Conservation (phyloP, 1,140 invertebrate species). For the Drosophila sproati region DNA sequence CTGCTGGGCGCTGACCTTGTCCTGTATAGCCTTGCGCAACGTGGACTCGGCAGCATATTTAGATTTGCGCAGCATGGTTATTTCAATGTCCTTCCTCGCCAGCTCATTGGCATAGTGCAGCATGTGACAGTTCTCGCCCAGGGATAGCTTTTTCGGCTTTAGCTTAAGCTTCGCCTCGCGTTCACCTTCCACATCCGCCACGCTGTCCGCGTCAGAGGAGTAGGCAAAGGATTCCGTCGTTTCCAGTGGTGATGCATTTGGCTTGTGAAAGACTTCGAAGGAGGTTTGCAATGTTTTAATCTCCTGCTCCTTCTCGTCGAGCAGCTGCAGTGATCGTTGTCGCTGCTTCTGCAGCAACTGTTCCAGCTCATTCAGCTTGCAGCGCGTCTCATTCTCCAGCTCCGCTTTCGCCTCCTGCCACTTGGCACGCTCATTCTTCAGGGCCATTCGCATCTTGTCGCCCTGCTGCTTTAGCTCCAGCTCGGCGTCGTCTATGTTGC, state of each 20-base stretch:
- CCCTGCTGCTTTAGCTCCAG: conserved; percentile 86
- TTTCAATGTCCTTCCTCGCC: conserved; percentile 92
- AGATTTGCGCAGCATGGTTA: conserved; percentile 89
- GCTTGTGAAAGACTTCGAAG: conserved; percentile 85
- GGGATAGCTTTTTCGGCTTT: conserved; percentile 75
- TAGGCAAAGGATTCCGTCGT: conserved; percentile 41
- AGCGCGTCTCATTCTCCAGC: conserved; percentile 86
- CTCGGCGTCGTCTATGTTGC: conserved; percentile 87
- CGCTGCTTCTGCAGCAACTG: conserved; percentile 91
- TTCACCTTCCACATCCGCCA: conserved; percentile 36
- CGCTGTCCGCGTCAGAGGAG: conserved; percentile 74
- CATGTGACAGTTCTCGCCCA: conserved; percentile 87
- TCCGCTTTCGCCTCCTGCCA: conserved; percentile 87
- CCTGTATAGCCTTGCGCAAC: conserved; percentile 88
- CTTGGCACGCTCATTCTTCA: conserved; percentile 86
- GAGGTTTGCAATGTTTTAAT: conserved; percentile 88
- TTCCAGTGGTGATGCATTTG: conserved; percentile 31
- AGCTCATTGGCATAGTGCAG: conserved; percentile 94
- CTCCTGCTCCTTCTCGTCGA: conserved; percentile 93
- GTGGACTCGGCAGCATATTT: conserved; percentile 90
- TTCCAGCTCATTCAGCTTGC: conserved; percentile 88
- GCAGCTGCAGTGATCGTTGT: conserved; percentile 90
- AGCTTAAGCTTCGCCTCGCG: conserved; percentile 72
- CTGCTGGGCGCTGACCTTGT: conserved; percentile 86
- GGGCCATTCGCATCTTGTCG: conserved; percentile 85